phyloP scores from a whole-genome alignment of 2,797 vertebrate genomes.

The Pelobates cultripes region DNA sequence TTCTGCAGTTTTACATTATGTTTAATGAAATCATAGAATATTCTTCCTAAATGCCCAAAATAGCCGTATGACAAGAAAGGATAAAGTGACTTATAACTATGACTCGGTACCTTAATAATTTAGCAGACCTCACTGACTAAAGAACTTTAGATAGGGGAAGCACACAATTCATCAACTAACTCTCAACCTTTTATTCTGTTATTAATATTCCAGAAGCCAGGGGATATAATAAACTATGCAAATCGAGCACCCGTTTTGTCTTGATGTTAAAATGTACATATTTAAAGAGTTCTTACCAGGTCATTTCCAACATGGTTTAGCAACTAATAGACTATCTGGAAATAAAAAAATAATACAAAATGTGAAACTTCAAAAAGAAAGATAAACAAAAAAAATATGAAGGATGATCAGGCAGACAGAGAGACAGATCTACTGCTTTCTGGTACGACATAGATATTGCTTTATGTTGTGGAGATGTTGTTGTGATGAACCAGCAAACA shows the following conservation, averaged over 20 bases:
- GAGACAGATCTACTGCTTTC: too few relatives aligned
- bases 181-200: conserved; percentile 44
- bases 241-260: conserved; percentile 16
- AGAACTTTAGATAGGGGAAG: conserved; percentile 34
- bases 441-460: too few relatives aligned
- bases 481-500: too few relatives aligned
- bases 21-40: conserved; percentile 25
- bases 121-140: conserved; percentile 32
- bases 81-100: conserved; percentile 19
- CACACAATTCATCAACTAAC: conserved; percentile 30
- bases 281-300: too few relatives aligned
- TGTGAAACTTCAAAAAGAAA: too few relatives aligned
- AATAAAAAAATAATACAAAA: too few relatives aligned
- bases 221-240: conserved; percentile 24
- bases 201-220: conserved; percentile 26
- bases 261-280: conserved; percentile 20
- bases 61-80: conserved; percentile 40
- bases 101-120: conserved; percentile 39
- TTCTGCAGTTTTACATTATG: conserved; percentile 8
- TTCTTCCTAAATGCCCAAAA: conserved; percentile 11
- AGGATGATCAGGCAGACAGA: too few relatives aligned
- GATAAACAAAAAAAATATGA: too few relatives aligned
- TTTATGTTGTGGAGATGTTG: too few relatives aligned
- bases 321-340: too few relatives aligned
- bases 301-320: too few relatives aligned